A percentile compares a stretch with the other conserved stretches of the same genome.
Evolutionary conservation across 2,888 invertebrate genomes (phyloP).

Genomic region (Conomelus anceps): DNA sequence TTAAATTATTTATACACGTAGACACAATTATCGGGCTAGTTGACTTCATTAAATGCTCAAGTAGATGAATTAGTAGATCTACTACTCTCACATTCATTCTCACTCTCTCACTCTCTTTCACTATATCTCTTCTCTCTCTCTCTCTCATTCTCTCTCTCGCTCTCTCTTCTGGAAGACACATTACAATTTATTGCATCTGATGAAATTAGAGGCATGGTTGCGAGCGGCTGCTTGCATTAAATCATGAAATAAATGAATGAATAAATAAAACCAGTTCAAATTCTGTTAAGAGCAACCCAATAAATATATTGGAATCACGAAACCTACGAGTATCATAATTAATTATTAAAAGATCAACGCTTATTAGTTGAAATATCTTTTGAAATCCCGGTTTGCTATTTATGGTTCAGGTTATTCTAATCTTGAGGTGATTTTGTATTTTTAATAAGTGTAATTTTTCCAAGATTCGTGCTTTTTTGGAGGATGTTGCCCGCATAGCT

Average conservation of each 20-base stretch:
- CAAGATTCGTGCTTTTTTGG: too few species aligned
- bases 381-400: too few species aligned
- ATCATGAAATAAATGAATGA: background rate
- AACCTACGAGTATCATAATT: too few species aligned
- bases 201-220: background rate
- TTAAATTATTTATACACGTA: background rate
- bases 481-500: too few species aligned
- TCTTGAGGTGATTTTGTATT: too few species aligned
- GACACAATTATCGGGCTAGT: background rate
- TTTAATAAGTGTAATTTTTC: too few species aligned
- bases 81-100: background rate
- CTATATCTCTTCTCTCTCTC: background rate
- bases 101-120: background rate
- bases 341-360: background rate
- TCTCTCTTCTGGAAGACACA: background rate
- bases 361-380: too few species aligned
- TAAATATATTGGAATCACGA: background rate
- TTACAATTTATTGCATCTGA: background rate
- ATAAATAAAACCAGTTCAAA: background rate
- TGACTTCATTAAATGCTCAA: too few species aligned
- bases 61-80: background rate
- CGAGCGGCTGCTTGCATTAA: background rate
- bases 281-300: background rate
- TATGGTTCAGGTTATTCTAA: too few species aligned
- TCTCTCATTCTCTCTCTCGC: too few species aligned